A percentile compares a stretch with the other conserved stretches of the same genome.
Conservation (phyloP, 2,797 vertebrate species). For the Tarsius wallacei region DNA sequence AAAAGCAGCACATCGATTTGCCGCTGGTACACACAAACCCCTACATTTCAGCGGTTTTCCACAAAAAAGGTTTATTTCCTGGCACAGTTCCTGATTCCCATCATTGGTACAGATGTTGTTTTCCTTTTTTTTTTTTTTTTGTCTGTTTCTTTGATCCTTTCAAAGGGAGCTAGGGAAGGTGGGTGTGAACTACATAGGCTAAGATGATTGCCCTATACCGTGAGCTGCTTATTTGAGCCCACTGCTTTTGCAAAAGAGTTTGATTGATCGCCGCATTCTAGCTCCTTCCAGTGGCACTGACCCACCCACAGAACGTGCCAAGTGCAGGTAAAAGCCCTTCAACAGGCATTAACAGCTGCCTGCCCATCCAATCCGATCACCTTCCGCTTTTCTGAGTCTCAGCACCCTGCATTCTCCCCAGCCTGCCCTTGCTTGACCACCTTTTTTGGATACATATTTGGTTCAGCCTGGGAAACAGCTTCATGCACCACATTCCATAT, state of each 20-base stretch:
- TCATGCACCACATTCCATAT: not conserved
- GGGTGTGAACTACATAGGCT: not conserved
- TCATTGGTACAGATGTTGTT: not conserved
- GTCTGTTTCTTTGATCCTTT: constrained; percentile 31
- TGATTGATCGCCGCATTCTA: constrained; percentile 1
- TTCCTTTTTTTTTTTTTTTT: too few relatives aligned
- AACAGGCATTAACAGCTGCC: not conserved
- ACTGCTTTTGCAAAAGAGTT: constrained; percentile 22
- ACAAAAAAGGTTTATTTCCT: constrained; percentile 13
- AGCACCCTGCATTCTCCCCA: not conserved
- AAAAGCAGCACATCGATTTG: constrained; percentile 36
- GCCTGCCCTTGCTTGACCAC: not conserved
- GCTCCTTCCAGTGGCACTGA: not conserved
- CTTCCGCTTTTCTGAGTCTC: not conserved
- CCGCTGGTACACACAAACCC: not conserved
- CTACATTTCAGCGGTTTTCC: not conserved
- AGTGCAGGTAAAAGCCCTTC: constrained; percentile 1
- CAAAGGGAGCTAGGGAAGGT: not conserved
- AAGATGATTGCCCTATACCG: not conserved
- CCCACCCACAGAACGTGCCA: not conserved
- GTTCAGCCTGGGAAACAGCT: not conserved
- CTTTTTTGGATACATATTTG: constrained; percentile 34
- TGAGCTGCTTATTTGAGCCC: constrained; percentile 23
- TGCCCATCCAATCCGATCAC: not conserved
- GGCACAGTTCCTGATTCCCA: not conserved